These are phyloP conservation scores for Anoncus sp. DNA, from an alignment of 2,888 invertebrate species.

Conservation along the genomic window DNA sequence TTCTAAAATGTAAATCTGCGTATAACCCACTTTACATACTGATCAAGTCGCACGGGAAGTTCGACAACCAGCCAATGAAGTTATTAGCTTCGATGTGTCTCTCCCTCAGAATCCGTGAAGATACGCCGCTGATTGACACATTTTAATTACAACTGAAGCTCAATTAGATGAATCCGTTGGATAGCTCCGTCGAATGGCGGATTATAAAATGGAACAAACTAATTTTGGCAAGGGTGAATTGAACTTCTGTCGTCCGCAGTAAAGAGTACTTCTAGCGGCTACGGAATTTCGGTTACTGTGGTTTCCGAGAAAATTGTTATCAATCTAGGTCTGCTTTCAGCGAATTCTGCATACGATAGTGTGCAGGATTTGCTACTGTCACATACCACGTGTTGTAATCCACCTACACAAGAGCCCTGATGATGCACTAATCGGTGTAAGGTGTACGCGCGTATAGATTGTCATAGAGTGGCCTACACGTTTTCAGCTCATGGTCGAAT, in stretches of 20 bases:
- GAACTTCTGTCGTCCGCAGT: background rate
- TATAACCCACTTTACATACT: slow-evolving; percentile 12
- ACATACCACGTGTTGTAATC: background rate
- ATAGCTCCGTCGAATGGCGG: background rate
- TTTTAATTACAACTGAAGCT: background rate
- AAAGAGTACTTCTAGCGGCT: background rate
- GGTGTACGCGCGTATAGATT: background rate
- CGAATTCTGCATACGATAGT: slow-evolving; percentile 18
- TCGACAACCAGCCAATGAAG: background rate
- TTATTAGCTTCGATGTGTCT: background rate
- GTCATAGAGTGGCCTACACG: background rate
- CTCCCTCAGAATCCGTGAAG: background rate
- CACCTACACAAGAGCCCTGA: background rate
- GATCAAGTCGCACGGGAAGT: background rate
- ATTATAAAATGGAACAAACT: background rate
- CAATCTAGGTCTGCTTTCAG: slow-evolving; percentile 14
- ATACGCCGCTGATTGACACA: background rate
- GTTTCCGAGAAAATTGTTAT: slow-evolving; percentile 10
- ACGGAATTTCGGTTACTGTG: background rate
- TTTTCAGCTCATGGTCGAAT: background rate
- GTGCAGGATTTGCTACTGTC: background rate
- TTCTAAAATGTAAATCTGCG: slow-evolving; percentile 7
- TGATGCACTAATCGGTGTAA: background rate
- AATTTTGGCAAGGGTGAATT: slow-evolving; percentile 6
- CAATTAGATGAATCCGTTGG: background rate